phyloP scores from a whole-genome alignment of 2,888 invertebrate species.

The Diadegma fenestrale region DNA sequence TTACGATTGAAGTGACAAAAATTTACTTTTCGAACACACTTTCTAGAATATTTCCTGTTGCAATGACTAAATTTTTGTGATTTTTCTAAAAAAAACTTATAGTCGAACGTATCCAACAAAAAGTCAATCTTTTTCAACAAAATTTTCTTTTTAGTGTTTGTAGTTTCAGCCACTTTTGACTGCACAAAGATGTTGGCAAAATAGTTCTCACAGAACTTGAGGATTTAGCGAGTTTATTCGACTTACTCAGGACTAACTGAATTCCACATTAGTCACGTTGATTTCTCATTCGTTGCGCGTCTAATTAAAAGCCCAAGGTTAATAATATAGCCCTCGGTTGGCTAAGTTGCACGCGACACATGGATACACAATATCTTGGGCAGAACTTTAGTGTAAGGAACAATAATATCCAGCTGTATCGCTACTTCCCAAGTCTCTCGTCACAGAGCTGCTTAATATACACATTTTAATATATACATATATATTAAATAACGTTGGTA shows the following conservation, averaged over 20 bases:
- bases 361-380: slow-evolving; percentile 74
- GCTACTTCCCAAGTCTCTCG: slow-evolving; percentile 54
- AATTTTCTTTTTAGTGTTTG: too few relatives aligned
- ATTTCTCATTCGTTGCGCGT: slow-evolving; percentile 76
- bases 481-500: slow-evolving; percentile 22
- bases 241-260: slow-evolving; percentile 54
- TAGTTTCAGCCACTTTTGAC: too few relatives aligned
- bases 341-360: slow-evolving; percentile 73
- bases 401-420: slow-evolving; percentile 69
- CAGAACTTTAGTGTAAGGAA: slow-evolving; percentile 71
- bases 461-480: slow-evolving; percentile 37
- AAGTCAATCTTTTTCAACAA: too few relatives aligned
- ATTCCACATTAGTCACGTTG: slow-evolving; percentile 76
- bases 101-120: too few relatives aligned
- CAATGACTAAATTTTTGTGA: too few relatives aligned
- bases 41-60: too few relatives aligned
- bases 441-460: slow-evolving; percentile 58
- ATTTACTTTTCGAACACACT: too few relatives aligned
- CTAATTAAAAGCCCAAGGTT: slow-evolving; percentile 78
- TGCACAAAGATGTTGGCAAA: too few relatives aligned
- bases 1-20: too few relatives aligned
- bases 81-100: too few relatives aligned
- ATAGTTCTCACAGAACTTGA: background rate
- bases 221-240: background rate
- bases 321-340: slow-evolving; percentile 54